Evolutionary conservation across 2,113 vertebrate genomes (phyloP).

Genomic region (Amphiprion percula): DNA sequence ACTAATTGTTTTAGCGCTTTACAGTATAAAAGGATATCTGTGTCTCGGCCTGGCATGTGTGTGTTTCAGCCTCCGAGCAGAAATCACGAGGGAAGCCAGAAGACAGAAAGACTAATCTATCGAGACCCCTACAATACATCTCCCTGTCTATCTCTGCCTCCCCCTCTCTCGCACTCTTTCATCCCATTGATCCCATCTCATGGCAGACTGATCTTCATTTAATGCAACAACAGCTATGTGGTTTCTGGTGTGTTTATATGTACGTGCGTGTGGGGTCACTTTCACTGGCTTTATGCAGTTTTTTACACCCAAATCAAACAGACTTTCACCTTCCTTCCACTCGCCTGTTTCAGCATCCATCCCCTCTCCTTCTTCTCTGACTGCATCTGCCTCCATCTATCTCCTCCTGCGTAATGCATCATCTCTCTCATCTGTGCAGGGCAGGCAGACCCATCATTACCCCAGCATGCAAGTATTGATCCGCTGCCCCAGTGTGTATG

Average conservation of each 20-base stretch:
- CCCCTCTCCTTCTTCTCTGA: constrained; percentile 2
- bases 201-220: constrained; percentile 46
- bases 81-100: constrained; percentile 22
- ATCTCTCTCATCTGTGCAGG: constrained; percentile 61
- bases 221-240: constrained; percentile 37
- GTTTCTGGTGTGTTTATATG: constrained; percentile 2
- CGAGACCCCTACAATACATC: constrained; percentile 49
- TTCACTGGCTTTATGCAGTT: not conserved
- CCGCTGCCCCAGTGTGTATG: constrained; percentile 67
- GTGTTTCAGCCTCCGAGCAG: constrained; percentile 31
- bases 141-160: constrained; percentile 3
- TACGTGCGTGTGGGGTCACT: constrained; percentile 11
- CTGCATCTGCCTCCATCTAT: constrained; percentile 28
- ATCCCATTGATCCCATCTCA: constrained; percentile 46
- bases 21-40: not conserved
- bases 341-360: not conserved
- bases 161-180: not conserved
- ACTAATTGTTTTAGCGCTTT: not conserved
- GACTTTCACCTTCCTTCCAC: not conserved
- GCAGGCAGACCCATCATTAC: constrained; percentile 79
- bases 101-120: constrained; percentile 63
- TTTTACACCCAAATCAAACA: constrained; percentile 19
- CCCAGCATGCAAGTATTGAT: constrained; percentile 84
- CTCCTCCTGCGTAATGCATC: constrained; percentile 30
- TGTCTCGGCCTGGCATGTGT: constrained; percentile 22